These are phyloP conservation scores for Equus quagga DNA, from an alignment of 2,113 vertebrate genomes.

Conservation along the genomic window DNA sequence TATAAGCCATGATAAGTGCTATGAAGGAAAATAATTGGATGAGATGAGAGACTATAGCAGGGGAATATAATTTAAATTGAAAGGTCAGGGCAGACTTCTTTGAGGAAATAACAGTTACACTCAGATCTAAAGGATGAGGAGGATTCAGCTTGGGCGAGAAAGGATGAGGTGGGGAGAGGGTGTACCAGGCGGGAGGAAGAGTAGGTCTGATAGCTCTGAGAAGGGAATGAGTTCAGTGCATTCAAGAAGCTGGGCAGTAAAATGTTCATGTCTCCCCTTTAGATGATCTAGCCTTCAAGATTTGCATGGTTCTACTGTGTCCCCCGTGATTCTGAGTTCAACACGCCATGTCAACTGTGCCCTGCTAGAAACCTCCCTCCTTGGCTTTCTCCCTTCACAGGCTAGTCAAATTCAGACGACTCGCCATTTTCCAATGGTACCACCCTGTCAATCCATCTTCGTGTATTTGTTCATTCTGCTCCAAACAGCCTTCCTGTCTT, in stretches of 20 bases:
- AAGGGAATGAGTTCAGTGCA: not conserved
- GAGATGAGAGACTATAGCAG: not conserved
- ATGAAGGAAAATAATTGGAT: not conserved
- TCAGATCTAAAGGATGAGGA: not conserved
- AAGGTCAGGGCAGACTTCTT: not conserved
- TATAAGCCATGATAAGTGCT: not conserved
- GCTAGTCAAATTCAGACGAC: not conserved
- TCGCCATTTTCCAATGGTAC: fast-evolving
- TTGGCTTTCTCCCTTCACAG: not conserved
- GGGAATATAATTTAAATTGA: not conserved
- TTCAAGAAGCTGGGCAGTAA: no score
- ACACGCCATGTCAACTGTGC: fast-evolving
- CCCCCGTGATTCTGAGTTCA: fast-evolving
- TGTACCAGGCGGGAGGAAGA: not conserved
- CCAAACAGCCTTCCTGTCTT: not conserved
- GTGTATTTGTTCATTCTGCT: not conserved
- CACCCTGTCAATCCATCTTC: not conserved
- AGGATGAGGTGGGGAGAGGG: no score
- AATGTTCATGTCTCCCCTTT: not conserved
- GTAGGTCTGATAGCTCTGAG: not conserved
- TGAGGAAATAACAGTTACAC: not conserved
- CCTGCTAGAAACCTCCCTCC: not conserved
- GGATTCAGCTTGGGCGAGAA: not conserved
- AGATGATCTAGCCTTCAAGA: not conserved
- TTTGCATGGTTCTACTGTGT: no score